These are phyloP conservation scores for Gadus chalcogrammus DNA, from an alignment of 2,113 vertebrate genomes.

Conservation along the genomic window DNA sequence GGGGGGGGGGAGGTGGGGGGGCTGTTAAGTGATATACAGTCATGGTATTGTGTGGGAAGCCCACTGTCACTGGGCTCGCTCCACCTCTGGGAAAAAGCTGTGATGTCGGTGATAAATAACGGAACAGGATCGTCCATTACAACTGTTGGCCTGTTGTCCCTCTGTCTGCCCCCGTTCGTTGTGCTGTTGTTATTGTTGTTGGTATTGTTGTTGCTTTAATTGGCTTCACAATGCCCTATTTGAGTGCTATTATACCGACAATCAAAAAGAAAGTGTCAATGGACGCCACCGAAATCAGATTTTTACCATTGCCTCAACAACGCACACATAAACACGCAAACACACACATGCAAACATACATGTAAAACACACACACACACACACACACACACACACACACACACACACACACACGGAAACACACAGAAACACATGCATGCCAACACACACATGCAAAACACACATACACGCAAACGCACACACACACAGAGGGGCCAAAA, in stretches of 20 bases:
- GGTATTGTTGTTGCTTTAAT: constrained; percentile 16
- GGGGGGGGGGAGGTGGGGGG: not conserved
- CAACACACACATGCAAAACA: not conserved
- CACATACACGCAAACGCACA: not conserved
- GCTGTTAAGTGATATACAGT: constrained; percentile 44
- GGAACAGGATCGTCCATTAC: constrained; percentile 15
- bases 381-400: too few species aligned
- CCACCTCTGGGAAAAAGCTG: constrained; percentile 9
- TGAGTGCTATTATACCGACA: constrained; percentile 19
- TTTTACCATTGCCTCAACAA: too few species aligned
- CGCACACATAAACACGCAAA: too few species aligned
- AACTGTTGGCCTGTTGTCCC: constrained; percentile 17
- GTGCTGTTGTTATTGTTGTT: not conserved
- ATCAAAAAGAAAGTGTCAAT: constrained; percentile 24
- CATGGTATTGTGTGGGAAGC: constrained; percentile 37
- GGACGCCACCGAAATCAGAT: not conserved
- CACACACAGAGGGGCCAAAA: constrained; percentile 18
- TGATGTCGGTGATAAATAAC: constrained; percentile 35
- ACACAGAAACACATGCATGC: not conserved
- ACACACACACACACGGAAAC: not conserved
- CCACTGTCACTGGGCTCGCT: constrained; percentile 33
- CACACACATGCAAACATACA: too few species aligned
- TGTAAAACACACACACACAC: too few species aligned
- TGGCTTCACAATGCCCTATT: constrained; percentile 21
- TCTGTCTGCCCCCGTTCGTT: not conserved